phyloP scores from a whole-genome alignment of 23 tunicate genomes.

The Diplosoma virens region DNA sequence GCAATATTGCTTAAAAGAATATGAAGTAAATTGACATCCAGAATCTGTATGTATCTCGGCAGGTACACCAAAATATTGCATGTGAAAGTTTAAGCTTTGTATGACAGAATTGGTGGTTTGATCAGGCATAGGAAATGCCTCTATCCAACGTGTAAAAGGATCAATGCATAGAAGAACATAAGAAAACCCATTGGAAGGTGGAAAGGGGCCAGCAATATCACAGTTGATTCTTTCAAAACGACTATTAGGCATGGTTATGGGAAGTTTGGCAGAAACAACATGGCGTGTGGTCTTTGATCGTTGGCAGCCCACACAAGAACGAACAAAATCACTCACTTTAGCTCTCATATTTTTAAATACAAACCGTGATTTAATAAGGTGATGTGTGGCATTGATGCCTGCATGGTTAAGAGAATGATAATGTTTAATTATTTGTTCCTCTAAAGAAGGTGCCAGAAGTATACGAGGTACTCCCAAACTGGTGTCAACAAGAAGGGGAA shows the following conservation, averaged over 20 bases:
- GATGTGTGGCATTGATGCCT: not conserved
- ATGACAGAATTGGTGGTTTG: not conserved
- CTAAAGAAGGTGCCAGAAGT: not conserved
- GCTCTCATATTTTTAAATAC: not conserved
- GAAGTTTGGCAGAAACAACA: not conserved
- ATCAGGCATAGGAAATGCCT: conserved; percentile 1
- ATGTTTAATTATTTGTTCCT: not conserved
- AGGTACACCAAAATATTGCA: not conserved
- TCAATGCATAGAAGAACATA: too few relatives aligned
- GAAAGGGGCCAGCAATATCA: conserved; percentile 1
- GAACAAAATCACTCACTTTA: not conserved
- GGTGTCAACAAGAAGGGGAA: not conserved
- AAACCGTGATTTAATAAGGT: not conserved
- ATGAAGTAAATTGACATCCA: not conserved
- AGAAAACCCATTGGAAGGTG: not conserved
- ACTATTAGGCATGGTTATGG: not conserved
- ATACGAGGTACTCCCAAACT: not conserved
- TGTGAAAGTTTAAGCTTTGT: not conserved
- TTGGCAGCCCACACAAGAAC: not conserved
- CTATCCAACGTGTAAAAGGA: not conserved
- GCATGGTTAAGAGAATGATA: not conserved
- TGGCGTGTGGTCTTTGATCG: not conserved
- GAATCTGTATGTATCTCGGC: not conserved
- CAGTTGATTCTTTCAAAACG: not conserved
- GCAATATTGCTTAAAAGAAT: not conserved